Evolutionary conservation across 2,797 vertebrate species (phyloP), one percentile per base, ranked within the genome.

Genomic region (Spinus olivaceus): DNA sequence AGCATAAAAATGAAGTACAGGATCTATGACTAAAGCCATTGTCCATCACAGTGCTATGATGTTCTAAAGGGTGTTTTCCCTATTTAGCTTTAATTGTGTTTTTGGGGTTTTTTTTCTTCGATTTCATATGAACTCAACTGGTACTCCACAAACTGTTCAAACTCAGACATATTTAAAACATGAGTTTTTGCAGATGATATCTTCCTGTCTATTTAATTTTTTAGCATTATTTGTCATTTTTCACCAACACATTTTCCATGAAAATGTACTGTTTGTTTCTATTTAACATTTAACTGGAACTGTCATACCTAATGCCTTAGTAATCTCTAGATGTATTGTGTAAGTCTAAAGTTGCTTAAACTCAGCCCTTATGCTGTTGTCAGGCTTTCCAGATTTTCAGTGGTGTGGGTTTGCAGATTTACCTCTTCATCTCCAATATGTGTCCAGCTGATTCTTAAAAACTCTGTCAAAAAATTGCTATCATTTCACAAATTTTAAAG

Each of bases 401-500:
- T 65, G 91, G 89, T 95, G 94, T 91, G 89, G 35, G 37, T 67
- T 90, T 86, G 47, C 63, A 95, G 87, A 96, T 91, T 89, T 94
- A 94, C 84, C 44, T 91, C 92, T 96, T 95, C 86, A 77, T 96
- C 77, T 95, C 80, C 95, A 94, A 89, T 85, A 94, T 94, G 89
- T 91, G 89, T 88, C 84, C 89, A 92, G 82, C 54, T 90, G 95
- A 94, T 85, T 95, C 93, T 93, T 95, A 94, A 93, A 94, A 96
- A 94, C 85, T 94, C 93, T 93, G 92, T 91, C 96, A 96, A 90
- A 94, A 95, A 97, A 70, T 65, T 64, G 50, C 77, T 94, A 78
- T 92, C 80, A 70, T 96, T 92, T 96, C 95, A 96, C 94, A 96
- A 96, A 93, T 96, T 96, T 91, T 92, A 90, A 88, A 84, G 70